These are phyloP conservation scores for Brachyhypopomus occidentalis DNA, from an alignment of 2,113 vertebrate species.

Conservation along the genomic window DNA sequence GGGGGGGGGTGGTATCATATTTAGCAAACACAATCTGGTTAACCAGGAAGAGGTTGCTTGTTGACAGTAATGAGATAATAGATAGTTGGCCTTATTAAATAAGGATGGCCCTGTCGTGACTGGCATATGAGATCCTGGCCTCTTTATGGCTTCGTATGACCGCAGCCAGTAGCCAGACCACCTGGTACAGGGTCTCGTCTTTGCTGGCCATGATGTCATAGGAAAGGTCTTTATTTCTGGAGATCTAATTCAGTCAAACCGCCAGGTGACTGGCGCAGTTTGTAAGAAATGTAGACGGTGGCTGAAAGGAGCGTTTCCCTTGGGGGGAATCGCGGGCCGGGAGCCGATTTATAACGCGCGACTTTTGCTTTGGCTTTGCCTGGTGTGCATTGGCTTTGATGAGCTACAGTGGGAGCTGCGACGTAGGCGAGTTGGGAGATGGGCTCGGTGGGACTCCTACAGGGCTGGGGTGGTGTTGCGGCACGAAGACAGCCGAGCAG, in stretches of 20 bases:
- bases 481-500: constrained; percentile 25
- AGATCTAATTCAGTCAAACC: background rate
- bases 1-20: background rate
- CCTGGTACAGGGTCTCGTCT: constrained; percentile 38
- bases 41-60: constrained; percentile 67
- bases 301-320: background rate
- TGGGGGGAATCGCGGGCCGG: too few relatives aligned
- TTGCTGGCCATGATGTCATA: constrained; percentile 43
- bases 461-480: background rate
- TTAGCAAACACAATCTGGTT: constrained; percentile 66
- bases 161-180: constrained; percentile 22
- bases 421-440: background rate
- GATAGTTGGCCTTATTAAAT: constrained; percentile 73
- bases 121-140: constrained; percentile 66
- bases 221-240: constrained; percentile 12
- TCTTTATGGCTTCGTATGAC: constrained; percentile 29
- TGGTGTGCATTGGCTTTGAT: background rate
- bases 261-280: constrained; percentile 11
- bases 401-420: background rate
- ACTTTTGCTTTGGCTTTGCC: background rate
- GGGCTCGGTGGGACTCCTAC: background rate
- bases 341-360: background rate
- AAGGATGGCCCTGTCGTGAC: constrained; percentile 65
- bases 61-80: constrained; percentile 75
- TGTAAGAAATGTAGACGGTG: background rate